phyloP scores from a whole-genome alignment of 2,888 invertebrate genomes.

The Latrodectus hesperus region DNA sequence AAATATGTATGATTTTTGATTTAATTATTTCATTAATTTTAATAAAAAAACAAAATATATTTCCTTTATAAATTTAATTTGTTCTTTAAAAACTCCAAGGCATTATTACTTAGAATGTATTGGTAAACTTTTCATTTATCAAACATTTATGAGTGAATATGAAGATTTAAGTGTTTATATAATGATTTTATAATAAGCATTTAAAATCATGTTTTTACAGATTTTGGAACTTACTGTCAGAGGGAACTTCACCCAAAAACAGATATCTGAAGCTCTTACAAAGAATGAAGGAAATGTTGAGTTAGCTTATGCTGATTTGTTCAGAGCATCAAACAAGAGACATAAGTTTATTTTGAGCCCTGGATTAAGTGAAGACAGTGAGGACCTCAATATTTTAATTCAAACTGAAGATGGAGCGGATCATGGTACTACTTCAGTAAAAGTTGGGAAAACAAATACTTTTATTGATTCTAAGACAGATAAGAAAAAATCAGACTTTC shows the following conservation, averaged over 20 bases:
- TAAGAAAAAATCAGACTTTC: constrained; percentile 66
- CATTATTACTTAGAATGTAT: too few relatives aligned
- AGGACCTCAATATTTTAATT: constrained; percentile 34
- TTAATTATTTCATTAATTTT: too few relatives aligned
- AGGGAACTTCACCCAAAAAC: constrained; percentile 83
- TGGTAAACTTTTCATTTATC: too few relatives aligned
- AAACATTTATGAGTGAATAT: too few relatives aligned
- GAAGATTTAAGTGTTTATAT: too few relatives aligned
- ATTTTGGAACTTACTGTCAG: constrained; percentile 80
- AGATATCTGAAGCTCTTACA: constrained; percentile 83
- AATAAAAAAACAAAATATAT: too few relatives aligned
- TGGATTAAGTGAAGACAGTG: constrained; percentile 63
- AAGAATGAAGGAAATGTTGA: constrained; percentile 84
- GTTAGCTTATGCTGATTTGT: constrained; percentile 82
- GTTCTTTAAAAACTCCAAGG: too few relatives aligned
- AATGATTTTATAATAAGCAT: too few relatives aligned
- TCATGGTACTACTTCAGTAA: constrained; percentile 1
- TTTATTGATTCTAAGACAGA: constrained; percentile 33
- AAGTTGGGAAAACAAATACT: constrained; percentile 23
- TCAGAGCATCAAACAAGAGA: constrained; percentile 79
- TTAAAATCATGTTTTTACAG: constrained; percentile 73
- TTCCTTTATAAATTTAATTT: too few relatives aligned
- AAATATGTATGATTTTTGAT: too few relatives aligned
- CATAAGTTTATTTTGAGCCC: constrained; percentile 64
- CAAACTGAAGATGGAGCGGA: constrained; percentile 18